Percentiles rank a stretch among this genome's conserved stretches.
phyloP scores from a whole-genome alignment of 2,797 vertebrate genomes.

The Lacerta bilineata region DNA sequence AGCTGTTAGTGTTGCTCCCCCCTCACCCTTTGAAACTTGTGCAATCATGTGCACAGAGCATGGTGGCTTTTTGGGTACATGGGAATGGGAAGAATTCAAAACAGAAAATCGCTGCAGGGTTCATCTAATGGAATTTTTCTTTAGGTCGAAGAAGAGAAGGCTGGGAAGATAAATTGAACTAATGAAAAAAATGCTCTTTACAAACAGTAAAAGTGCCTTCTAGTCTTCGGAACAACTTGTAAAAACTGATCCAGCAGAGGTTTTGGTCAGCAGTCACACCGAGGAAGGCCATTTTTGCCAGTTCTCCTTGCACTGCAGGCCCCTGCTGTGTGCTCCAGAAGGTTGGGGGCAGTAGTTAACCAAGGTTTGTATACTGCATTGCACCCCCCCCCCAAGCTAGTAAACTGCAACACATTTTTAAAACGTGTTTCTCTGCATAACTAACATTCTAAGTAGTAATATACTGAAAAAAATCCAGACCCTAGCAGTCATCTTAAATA shows the following conservation, averaged over 20 bases:
- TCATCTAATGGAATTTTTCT: not conserved
- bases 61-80: not conserved
- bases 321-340: too few species aligned
- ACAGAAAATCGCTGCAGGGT: not conserved
- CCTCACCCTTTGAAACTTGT: not conserved
- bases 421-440: not conserved
- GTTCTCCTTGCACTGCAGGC: too few species aligned
- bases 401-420: not conserved
- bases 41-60: conserved; percentile 23
- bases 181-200: not conserved
- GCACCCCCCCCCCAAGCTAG: not conserved
- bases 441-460: not conserved
- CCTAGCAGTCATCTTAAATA: not conserved
- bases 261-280: too few species aligned
- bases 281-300: too few species aligned
- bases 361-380: not conserved
- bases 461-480: not conserved
- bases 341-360: not conserved
- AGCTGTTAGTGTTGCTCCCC: not conserved
- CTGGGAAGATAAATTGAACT: not conserved
- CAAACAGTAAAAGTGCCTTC: not conserved
- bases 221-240: not conserved
- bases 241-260: not conserved
- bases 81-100: not conserved
- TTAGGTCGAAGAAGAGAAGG: not conserved